Evolutionary conservation across 2,797 vertebrate species (phyloP).

Genomic region (Halcyon badia): DNA sequence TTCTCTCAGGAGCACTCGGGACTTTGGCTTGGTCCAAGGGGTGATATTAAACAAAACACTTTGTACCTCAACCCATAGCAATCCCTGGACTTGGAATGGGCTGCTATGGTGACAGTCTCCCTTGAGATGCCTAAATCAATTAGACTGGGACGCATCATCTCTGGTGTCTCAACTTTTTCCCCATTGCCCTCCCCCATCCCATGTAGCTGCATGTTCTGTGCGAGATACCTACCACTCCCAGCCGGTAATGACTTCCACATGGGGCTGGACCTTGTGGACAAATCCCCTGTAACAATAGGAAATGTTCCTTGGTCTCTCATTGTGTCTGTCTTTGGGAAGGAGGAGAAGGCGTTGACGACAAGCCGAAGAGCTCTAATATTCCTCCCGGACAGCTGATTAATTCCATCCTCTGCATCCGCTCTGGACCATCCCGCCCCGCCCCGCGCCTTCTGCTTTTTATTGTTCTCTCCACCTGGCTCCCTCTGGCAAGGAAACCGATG

Average conservation of each 20-base stretch:
- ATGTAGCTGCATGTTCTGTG: constrained; percentile 43
- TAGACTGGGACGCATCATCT: constrained; percentile 28
- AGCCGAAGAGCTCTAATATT: constrained; percentile 65
- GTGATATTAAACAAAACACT: neutral
- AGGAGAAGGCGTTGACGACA: constrained; percentile 73
- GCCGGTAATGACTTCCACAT: constrained; percentile 78
- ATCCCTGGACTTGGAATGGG: neutral
- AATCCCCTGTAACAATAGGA: constrained; percentile 71
- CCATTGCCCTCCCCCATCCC: constrained; percentile 52
- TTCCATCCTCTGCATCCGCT: constrained; percentile 71
- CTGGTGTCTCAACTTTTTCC: constrained; percentile 46
- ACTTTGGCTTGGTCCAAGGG: neutral
- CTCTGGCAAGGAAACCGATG: constrained; percentile 47
- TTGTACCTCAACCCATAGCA: neutral
- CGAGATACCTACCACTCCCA: constrained; percentile 72
- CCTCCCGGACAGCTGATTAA: constrained; percentile 71
- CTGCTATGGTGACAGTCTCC: constrained; percentile 48
- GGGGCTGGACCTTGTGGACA: constrained; percentile 65
- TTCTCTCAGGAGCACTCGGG: neutral
- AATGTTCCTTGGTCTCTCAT: constrained; percentile 72
- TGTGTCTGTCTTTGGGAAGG: constrained; percentile 73
- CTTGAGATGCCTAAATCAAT: constrained; percentile 26
- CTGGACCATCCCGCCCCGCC: constrained; percentile 45
- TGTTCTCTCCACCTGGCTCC: constrained; percentile 71
- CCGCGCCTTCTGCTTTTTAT: constrained; percentile 66